These are phyloP conservation scores for Limenitis camilla DNA, from an alignment of 2,888 invertebrate species.

Conservation along the genomic window DNA sequence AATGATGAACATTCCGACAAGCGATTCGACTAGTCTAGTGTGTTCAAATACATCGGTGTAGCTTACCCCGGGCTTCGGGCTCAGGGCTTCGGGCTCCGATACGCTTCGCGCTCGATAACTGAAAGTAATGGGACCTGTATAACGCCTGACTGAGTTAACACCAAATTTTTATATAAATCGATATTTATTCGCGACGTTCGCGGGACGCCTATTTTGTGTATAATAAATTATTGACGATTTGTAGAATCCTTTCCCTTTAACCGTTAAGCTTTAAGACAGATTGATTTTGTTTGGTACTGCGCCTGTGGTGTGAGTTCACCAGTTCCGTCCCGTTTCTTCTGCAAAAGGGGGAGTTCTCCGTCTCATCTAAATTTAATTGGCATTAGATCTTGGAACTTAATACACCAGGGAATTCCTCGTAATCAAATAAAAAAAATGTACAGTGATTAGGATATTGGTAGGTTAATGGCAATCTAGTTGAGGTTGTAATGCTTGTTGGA, in stretches of 20 bases:
- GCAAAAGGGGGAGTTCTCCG: too few relatives aligned
- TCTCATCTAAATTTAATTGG: too few relatives aligned
- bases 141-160: constrained; percentile 61
- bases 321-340: too few relatives aligned
- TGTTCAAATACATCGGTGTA: constrained; percentile 45
- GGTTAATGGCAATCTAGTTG: too few relatives aligned
- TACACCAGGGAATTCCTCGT: too few relatives aligned
- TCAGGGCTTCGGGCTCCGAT: constrained; percentile 13
- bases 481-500: too few relatives aligned
- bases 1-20: constrained; percentile 37
- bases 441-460: too few relatives aligned
- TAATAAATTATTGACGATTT: constrained; percentile 23
- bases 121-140: constrained; percentile 55
- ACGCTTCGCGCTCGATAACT: constrained; percentile 33
- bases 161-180: constrained; percentile 52
- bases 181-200: constrained; percentile 36
- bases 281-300: too few relatives aligned
- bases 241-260: constrained; percentile 16
- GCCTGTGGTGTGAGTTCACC: too few relatives aligned
- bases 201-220: constrained; percentile 21
- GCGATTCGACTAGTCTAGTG: constrained; percentile 49
- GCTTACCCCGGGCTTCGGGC: constrained; percentile 24
- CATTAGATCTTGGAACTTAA: too few relatives aligned
- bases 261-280: constrained; percentile 30
- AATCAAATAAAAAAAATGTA: too few relatives aligned